These are phyloP conservation scores for Tauraco hartlaubi DNA, from an alignment of 2,797 vertebrate species.

Conservation along the genomic window DNA sequence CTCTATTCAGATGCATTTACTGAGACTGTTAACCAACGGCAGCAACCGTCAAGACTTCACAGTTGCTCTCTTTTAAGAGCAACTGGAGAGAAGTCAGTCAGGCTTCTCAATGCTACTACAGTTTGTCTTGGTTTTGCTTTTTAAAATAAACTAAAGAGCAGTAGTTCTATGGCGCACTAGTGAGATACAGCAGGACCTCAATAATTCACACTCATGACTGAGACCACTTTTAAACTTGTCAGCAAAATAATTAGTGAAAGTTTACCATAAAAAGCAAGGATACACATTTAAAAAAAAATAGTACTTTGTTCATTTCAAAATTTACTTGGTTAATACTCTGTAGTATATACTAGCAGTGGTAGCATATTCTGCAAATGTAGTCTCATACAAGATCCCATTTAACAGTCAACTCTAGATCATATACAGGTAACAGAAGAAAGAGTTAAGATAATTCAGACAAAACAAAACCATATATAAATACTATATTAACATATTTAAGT, in stretches of 20 bases:
- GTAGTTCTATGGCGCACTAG: slow-evolving; percentile 52
- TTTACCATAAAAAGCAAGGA: slow-evolving; percentile 45
- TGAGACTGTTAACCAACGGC: slow-evolving; percentile 44
- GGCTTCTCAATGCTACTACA: slow-evolving; percentile 21
- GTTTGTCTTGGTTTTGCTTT: neutral
- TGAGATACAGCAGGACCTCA: slow-evolving; percentile 21
- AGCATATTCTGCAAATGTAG: slow-evolving; percentile 38
- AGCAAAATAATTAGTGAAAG: slow-evolving; percentile 26
- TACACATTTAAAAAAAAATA: neutral
- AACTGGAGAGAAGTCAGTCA: slow-evolving; percentile 39
- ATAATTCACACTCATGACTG: neutral
- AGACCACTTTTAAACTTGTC: slow-evolving; percentile 7
- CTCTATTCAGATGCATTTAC: slow-evolving; percentile 20
- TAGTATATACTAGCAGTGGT: slow-evolving; percentile 41
- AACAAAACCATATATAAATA: slow-evolving; percentile 62
- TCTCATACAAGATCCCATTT: slow-evolving; percentile 56
- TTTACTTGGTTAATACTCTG: slow-evolving; percentile 55
- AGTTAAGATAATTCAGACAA: slow-evolving; percentile 13
- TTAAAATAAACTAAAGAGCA: slow-evolving; percentile 26
- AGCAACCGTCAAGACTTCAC: slow-evolving; percentile 37
- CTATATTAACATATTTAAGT: slow-evolving; percentile 66
- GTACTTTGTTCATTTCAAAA: slow-evolving; percentile 54
- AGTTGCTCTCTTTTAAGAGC: slow-evolving; percentile 38
- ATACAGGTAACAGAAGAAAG: slow-evolving; percentile 64
- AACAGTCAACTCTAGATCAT: slow-evolving; percentile 73